A percentile compares a stretch with the other conserved stretches of the same genome.
Evolutionary conservation across 1,140 invertebrate genomes (phyloP).

Genomic region (Belonocnema kinseyi): DNA sequence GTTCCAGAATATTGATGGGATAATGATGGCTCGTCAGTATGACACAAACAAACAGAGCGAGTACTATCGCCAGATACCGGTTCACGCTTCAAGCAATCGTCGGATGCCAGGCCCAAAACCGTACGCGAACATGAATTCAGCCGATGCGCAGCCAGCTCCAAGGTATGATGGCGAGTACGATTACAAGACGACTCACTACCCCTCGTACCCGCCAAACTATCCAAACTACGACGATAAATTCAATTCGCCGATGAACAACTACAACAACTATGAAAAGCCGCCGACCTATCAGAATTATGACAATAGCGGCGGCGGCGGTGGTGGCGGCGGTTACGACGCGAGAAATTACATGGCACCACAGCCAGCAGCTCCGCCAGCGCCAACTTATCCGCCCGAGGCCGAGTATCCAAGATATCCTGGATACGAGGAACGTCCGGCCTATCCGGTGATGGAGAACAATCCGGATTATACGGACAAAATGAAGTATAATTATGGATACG

Average conservation of each 20-base stretch:
- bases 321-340: conserved; percentile 54
- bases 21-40: conserved; percentile 76
- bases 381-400: conserved; percentile 56
- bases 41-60: conserved; percentile 72
- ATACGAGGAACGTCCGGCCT: conserved; percentile 64
- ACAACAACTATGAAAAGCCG: conserved; percentile 61
- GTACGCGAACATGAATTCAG: conserved; percentile 68
- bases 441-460: conserved; percentile 55
- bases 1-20: conserved; percentile 76
- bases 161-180: conserved; percentile 69
- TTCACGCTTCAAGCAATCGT: conserved; percentile 70
- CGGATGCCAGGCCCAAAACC: conserved; percentile 67
- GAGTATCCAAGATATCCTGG: conserved; percentile 63
- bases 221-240: conserved; percentile 74
- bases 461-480: conserved; percentile 61
- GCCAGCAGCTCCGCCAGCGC: conserved; percentile 45
- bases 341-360: conserved; percentile 57
- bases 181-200: conserved; percentile 74
- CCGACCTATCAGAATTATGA: conserved; percentile 53
- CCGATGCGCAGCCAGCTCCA: conserved; percentile 56
- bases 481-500: conserved; percentile 66
- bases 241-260: conserved; percentile 63
- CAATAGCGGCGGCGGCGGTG: conserved; percentile 18
- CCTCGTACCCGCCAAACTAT: conserved; percentile 73
- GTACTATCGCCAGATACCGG: conserved; percentile 73